Evolutionary conservation across 2,113 vertebrate genomes (phyloP).

Genomic region (Natator depressus): DNA sequence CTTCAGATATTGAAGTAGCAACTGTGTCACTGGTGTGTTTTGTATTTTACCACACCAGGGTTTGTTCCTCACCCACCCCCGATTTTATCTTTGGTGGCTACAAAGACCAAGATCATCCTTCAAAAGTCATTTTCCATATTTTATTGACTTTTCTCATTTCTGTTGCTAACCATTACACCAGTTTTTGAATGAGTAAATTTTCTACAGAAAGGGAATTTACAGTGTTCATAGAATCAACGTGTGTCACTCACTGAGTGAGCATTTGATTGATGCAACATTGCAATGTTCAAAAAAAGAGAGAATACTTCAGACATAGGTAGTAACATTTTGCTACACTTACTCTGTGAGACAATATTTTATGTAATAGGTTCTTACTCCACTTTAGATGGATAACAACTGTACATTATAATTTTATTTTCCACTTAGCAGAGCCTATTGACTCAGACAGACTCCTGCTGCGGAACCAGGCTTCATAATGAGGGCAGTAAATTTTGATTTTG

Average conservation of each 20-base stretch:
- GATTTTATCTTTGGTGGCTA: neutral
- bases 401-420: conserved; percentile 63
- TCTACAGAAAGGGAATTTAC: conserved; percentile 32
- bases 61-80: neutral
- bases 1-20: neutral
- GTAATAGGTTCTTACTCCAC: conserved; percentile 26
- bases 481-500: conserved; percentile 60
- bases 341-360: conserved; percentile 12
- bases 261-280: neutral
- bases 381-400: conserved; percentile 41
- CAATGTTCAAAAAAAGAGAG: neutral
- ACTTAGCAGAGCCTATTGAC: conserved; percentile 47
- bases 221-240: neutral
- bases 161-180: neutral
- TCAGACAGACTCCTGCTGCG: conserved; percentile 38
- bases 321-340: neutral
- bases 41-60: neutral
- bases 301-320: neutral
- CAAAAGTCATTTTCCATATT: neutral
- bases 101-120: neutral
- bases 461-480: conserved; percentile 53
- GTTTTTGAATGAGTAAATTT: conserved; percentile 16
- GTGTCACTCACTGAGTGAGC: neutral
- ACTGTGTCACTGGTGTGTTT: neutral
- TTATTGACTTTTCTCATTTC: neutral